phyloP scores from a whole-genome alignment of 92 coral and sea anemone genomes.

The Umimayanthus kanabou region DNA sequence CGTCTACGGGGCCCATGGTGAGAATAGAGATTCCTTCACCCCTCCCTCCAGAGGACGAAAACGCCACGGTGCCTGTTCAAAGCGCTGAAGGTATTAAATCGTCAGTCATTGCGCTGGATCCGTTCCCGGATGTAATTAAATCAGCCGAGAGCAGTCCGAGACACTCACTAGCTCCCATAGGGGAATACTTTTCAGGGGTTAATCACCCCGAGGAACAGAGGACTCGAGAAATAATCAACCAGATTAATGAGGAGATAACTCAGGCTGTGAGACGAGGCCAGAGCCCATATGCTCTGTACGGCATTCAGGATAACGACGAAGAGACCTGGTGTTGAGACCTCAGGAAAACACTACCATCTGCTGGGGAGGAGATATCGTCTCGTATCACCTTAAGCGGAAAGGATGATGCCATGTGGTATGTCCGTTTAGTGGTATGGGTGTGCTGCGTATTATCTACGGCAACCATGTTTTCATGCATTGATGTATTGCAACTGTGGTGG shows the following conservation, averaged over 20 bases:
- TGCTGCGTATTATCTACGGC: neutral
- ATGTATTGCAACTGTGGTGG: constrained; percentile 6
- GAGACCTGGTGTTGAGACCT: constrained; percentile 93
- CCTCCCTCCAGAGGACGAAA: constrained; percentile 46
- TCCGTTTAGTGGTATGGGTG: neutral
- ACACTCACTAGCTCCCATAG: constrained; percentile 76
- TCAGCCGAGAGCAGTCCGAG: constrained; percentile 98
- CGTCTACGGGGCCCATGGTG: constrained; percentile 86
- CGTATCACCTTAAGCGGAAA: neutral
- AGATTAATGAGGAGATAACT: constrained; percentile 83
- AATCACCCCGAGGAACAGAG: constrained; percentile 65
- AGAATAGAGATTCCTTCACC: constrained; percentile 75
- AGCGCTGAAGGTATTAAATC: constrained; percentile 49
- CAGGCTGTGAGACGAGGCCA: constrained; percentile 90
- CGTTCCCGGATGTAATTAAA: constrained; percentile 96
- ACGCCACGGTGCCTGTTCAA: constrained; percentile 35
- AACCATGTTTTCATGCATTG: neutral
- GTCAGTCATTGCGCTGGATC: constrained; percentile 68
- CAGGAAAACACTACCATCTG: no score
- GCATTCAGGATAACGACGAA: constrained; percentile 94
- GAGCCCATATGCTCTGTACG: constrained; percentile 93
- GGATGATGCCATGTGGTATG: neutral
- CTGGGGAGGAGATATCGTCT: neutral
- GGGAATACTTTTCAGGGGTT: constrained; percentile 58
- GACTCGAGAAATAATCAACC: constrained; percentile 78